Conservation (phyloP, 92 coral and sea anemone genomes). For the Umimayanthus kanabou region DNA sequence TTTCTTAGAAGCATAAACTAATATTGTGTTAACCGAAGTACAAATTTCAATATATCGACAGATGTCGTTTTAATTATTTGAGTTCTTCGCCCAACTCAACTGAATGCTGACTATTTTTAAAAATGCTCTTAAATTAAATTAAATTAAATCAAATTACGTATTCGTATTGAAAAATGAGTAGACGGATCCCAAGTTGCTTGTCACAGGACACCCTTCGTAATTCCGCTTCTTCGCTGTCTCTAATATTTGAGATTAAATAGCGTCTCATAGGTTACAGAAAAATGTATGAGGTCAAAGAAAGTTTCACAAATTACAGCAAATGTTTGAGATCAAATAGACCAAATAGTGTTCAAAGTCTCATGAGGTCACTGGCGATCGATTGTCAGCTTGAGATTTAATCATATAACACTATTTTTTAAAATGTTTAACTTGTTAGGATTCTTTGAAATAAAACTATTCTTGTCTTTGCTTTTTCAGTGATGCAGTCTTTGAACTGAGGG, state of each 20-base stretch:
- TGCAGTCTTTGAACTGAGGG: no score
- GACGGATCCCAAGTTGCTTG: neutral
- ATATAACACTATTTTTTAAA: no score
- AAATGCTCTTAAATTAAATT: no score
- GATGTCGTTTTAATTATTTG: no score
- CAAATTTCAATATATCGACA: neutral
- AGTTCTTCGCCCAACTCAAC: neutral
- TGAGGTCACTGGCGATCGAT: no score
- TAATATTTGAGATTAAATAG: neutral
- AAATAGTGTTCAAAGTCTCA: no score
- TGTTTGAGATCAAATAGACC: neutral
- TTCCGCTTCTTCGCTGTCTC: neutral
- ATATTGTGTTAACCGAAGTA: no score
- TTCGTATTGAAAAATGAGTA: neutral
- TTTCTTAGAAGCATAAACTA: neutral
- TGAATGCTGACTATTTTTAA: neutral
- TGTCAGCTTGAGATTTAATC: no score
- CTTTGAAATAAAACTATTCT: no score
- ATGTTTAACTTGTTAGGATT: no score
- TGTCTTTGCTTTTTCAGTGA: no score
- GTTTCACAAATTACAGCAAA: no score
- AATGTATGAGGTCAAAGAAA: neutral
- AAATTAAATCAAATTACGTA: neutral
- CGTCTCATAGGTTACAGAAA: neutral
- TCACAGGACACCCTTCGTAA: neutral